phyloP scores from a whole-genome alignment of 2,113 vertebrate genomes.

The Engystomops pustulosus region DNA sequence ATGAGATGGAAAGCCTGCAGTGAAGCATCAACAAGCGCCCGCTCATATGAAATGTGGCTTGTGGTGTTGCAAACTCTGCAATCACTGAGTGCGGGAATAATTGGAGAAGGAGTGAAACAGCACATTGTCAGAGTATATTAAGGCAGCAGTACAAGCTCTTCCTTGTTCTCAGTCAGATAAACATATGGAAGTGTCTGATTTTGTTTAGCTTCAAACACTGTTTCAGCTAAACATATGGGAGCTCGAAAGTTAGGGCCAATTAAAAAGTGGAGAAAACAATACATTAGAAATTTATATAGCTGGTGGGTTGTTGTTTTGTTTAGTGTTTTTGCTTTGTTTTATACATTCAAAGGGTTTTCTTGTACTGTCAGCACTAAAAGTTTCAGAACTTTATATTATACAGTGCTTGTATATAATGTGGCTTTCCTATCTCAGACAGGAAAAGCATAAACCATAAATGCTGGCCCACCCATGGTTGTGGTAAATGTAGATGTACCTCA shows the following conservation, averaged over 20 bases:
- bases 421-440: no score
- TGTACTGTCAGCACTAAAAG: background rate
- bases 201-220: conserved; percentile 48
- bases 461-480: no score
- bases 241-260: conserved; percentile 17
- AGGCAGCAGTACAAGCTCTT: conserved; percentile 2
- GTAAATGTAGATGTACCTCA: no score
- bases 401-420: background rate
- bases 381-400: background rate
- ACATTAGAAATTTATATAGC: background rate
- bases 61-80: conserved; percentile 26
- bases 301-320: background rate
- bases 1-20: background rate
- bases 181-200: conserved; percentile 51
- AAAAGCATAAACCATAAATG: no score
- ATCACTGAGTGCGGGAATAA: conserved; percentile 27
- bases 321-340: conserved; percentile 1
- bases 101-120: conserved; percentile 42
- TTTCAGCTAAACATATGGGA: conserved; percentile 34
- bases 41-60: conserved; percentile 22
- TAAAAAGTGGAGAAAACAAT: conserved; percentile 11
- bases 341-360: background rate
- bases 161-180: conserved; percentile 41
- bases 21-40: background rate
- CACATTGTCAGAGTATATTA: conserved; percentile 53